Base-by-base conservation (phyloP, 2,888 invertebrate species). In the Chesias legatella region DNA sequence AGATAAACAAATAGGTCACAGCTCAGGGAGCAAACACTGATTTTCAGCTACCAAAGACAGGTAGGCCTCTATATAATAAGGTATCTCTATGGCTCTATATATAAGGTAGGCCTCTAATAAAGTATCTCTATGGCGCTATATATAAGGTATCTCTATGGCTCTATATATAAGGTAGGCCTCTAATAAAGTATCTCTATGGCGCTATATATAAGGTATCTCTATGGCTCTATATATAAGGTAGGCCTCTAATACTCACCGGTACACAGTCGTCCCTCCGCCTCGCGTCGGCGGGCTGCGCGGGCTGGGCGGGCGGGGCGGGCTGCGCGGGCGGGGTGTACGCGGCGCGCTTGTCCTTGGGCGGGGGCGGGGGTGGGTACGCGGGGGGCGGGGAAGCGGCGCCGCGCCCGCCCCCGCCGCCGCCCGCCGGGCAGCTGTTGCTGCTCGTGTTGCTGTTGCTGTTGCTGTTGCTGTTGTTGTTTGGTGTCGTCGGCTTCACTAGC, bases 401-500 rank as follows among this genome's bases (percentile, higher is more conserved):
- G 59, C 31, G 60, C 57, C 47, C 58, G 53, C 25, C n/a, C n/a
- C n/a, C n/a, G 55, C 56, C 57, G 51, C 41, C 38, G 65, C 31
- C 46, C 51, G 7, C 24, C 48, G 43, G 38, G 43, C 31, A 33
- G 51, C 40, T 36, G 43, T 37, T 52, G 60, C 67, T 39, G 60
- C 54, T 34, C 61, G 65, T 68, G 65, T 60, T 74, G 56, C 63
- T 72, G 57, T 53, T 72, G 17, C 59, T 71, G 57, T 53, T 72
- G 13, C 59, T 71, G 43, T 63, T 70, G 46, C 65, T 65, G 65
- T 63, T 76, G 56, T 65, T 73, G 59, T 55, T 73, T 10, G 63
- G 73, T 8, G 62, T 56, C 6, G 62, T 56, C 6, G 82, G 73
- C 63, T 94, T 91, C 58, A 93, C 90, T 40, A 94, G 65, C 71